Percentiles rank a stretch among this genome's conserved stretches.
These are phyloP conservation scores for Eupeodes luniger DNA, from an alignment of 2,888 invertebrate genomes.

Conservation along the genomic window DNA sequence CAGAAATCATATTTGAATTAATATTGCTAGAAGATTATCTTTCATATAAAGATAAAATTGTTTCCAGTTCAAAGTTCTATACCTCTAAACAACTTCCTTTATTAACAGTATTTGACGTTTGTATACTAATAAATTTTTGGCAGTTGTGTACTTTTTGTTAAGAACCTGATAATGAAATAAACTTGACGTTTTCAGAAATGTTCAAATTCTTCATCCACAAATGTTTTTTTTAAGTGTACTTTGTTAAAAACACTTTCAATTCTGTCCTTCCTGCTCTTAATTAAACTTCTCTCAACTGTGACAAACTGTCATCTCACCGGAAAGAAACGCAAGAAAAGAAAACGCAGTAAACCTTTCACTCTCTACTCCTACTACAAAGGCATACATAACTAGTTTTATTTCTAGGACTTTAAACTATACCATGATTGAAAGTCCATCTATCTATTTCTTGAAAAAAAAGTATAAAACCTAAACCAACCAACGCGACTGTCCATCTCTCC, in stretches of 20 bases:
- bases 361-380: background rate
- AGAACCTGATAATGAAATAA: no score
- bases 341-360: slow-evolving; percentile 34
- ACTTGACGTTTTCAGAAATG: no score
- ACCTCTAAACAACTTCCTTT: no score
- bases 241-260: slow-evolving; percentile 13
- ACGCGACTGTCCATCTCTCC: background rate
- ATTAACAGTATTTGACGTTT: no score
- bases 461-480: background rate
- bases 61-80: no score
- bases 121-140: no score
- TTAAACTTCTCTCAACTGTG: slow-evolving; percentile 70
- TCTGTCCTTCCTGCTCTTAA: slow-evolving; percentile 56
- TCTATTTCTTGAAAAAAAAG: background rate
- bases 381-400: background rate
- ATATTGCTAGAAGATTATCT: no score
- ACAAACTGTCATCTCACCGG: slow-evolving; percentile 63
- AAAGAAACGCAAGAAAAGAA: slow-evolving; percentile 20
- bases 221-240: background rate
- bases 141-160: no score
- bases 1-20: no score
- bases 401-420: background rate
- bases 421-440: slow-evolving; percentile 3
- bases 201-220: background rate
- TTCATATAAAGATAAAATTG: no score